Evolutionary conservation across 1,140 invertebrate species (phyloP).

Genomic region (Rhopalosiphum padi): DNA sequence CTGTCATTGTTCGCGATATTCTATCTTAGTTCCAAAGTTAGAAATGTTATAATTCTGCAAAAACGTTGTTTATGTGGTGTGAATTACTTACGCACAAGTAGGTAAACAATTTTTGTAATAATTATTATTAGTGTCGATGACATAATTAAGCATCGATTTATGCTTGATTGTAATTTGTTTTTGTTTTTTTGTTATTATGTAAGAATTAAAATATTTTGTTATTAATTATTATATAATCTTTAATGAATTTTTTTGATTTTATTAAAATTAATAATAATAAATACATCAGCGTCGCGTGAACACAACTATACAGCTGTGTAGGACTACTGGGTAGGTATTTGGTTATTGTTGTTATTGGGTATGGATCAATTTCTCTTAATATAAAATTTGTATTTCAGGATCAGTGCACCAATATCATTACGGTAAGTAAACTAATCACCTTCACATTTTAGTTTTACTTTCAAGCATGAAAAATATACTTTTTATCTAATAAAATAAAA

Average conservation of each 20-base stretch:
- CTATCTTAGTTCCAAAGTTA: neutral
- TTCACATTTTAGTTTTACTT: too few species aligned
- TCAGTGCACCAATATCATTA: too few species aligned
- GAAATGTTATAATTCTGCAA: neutral
- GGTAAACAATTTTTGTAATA: neutral
- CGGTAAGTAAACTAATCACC: too few species aligned
- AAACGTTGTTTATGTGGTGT: neutral
- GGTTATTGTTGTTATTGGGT: neutral
- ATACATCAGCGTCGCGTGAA: neutral
- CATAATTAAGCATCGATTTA: neutral
- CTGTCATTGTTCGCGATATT: neutral
- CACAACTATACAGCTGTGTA: too few species aligned
- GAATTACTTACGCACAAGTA: neutral
- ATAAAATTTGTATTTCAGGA: too few species aligned
- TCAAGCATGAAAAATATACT: too few species aligned
- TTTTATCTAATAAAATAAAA: too few species aligned
- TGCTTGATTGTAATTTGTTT: neutral
- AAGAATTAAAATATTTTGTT: neutral
- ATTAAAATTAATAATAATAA: neutral
- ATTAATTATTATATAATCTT: neutral
- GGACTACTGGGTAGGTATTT: too few species aligned
- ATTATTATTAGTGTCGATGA: neutral
- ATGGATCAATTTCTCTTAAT: neutral
- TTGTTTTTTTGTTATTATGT: neutral
- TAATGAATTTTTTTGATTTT: neutral